Conservation (phyloP, 1,140 invertebrate genomes). For the Acromyrmex charruanus region DNA sequence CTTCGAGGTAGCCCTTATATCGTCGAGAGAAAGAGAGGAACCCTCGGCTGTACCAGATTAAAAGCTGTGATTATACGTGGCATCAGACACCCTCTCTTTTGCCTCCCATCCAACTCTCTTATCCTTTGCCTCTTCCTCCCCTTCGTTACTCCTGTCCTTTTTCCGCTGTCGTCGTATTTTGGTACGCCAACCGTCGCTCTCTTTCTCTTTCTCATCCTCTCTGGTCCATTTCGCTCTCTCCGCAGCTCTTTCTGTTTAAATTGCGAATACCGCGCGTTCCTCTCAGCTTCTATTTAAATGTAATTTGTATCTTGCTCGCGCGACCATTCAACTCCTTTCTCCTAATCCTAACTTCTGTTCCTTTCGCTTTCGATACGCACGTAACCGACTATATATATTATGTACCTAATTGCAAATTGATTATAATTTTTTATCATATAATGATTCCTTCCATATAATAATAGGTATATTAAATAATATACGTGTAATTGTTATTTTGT, state of each 20-base stretch:
- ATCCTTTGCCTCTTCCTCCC: conserved; percentile 2
- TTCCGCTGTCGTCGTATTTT: conserved; percentile 49
- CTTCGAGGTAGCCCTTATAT: conserved; percentile 57
- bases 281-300: conserved; percentile 83
- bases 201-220: conserved; percentile 9
- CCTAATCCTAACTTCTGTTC: conserved; percentile 21
- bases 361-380: conserved; percentile 44
- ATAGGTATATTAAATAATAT: neutral
- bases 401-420: neutral
- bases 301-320: conserved; percentile 81
- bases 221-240: conserved; percentile 46
- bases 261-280: conserved; percentile 83
- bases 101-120: conserved; percentile 25
- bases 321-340: conserved; percentile 55
- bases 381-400: conserved; percentile 22
- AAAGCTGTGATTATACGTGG: conserved; percentile 74
- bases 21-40: conserved; percentile 40
- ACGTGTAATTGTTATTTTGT: neutral
- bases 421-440: conserved; percentile 7
- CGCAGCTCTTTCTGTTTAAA: conserved; percentile 75
- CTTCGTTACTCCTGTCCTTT: conserved; percentile 17
- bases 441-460: neutral
- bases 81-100: conserved; percentile 51
- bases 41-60: conserved; percentile 71
- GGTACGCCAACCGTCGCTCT: conserved; percentile 21